Conservation (phyloP, 2,888 invertebrate genomes). For the Napeogenes inachia region DNA sequence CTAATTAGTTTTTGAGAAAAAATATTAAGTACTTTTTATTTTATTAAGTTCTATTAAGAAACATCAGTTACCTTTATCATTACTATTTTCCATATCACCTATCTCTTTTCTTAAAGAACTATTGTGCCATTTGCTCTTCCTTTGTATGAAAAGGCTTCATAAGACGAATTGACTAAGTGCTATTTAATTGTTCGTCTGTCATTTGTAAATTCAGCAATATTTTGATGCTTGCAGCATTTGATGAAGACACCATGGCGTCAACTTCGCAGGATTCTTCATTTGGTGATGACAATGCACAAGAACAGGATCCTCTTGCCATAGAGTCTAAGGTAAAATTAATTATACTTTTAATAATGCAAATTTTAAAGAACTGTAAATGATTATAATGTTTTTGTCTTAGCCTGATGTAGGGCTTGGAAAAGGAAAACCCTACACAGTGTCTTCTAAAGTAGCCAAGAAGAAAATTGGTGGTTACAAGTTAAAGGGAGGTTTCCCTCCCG, state of each 20-base stretch:
- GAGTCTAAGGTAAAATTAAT: conserved; percentile 59
- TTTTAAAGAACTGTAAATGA: not conserved
- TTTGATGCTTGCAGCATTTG: conserved; percentile 70
- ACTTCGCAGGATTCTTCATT: conserved; percentile 82
- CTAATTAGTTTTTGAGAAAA: too few relatives aligned
- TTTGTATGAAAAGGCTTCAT: too few relatives aligned
- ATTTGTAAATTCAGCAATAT: conserved; percentile 9
- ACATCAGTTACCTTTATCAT: too few relatives aligned
- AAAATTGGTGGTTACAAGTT: conserved; percentile 82
- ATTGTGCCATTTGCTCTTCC: too few relatives aligned
- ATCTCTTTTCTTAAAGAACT: too few relatives aligned
- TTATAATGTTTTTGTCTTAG: conserved; percentile 37
- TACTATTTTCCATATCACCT: too few relatives aligned
- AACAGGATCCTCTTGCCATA: conserved; percentile 71
- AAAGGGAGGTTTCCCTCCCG: conserved; percentile 79
- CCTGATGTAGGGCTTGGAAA: conserved; percentile 84
- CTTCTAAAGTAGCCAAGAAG: conserved; percentile 86
- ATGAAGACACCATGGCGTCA: conserved; percentile 81
- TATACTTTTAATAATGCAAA: not conserved
- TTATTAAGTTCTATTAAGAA: too few relatives aligned
- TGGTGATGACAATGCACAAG: conserved; percentile 67
- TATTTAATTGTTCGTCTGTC: too few relatives aligned
- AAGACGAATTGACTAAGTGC: too few relatives aligned
- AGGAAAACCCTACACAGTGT: conserved; percentile 86
- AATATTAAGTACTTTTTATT: too few relatives aligned